Base-by-base conservation (phyloP, 2,888 invertebrate species). In the Drosophila formosana region DNA sequence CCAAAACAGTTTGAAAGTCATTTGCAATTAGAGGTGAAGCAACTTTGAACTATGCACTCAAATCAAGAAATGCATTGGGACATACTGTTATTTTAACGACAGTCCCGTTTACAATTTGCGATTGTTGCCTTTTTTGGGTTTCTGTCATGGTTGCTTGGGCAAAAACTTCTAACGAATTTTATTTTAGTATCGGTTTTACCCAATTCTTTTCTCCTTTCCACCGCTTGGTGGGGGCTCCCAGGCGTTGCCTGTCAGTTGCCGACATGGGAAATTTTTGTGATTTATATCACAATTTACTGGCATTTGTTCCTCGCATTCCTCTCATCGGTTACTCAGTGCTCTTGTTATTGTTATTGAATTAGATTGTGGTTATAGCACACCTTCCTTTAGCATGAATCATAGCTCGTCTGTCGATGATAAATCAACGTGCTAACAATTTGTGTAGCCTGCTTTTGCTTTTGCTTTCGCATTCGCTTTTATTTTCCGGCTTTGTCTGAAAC, bases 251-350 rank as follows among this genome's bases (percentile, higher is more conserved):
- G 83, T 80, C 80, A 82, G 67, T 61, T 68, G 68, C 72, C 88
- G 60, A 69, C 66, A 78, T 69, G 52, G 67, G 47, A 74, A 67
- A 78, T 75, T 78, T 81, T 72, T 80, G 64, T 84, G 86, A 88
- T 88, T 88, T 88, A 82, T 86, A 72, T 86, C 88, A 88, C 78
- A 84, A 85, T 84, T 88, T 88, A 78, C 80, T 75, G 58, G 65
- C 85, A 86, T 86, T 87, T 74, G 78, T 80, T 75, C 64, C 60
- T 46, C 52, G 58, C 63, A 57, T 60, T 52, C 51, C 45, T 25
- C 23, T 34, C n/a, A 50, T 55, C 13, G 18, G 11, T 39, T 43
- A n/a, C 28, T 34, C 34, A 45, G 34, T 4, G 45, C 47, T 61
- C 58, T 50, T 67, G 69, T 82, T 88, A 85, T 88, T 83, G 86